phyloP scores from a whole-genome alignment of 2,888 invertebrate genomes.

The Bruchidius siliquastri region DNA sequence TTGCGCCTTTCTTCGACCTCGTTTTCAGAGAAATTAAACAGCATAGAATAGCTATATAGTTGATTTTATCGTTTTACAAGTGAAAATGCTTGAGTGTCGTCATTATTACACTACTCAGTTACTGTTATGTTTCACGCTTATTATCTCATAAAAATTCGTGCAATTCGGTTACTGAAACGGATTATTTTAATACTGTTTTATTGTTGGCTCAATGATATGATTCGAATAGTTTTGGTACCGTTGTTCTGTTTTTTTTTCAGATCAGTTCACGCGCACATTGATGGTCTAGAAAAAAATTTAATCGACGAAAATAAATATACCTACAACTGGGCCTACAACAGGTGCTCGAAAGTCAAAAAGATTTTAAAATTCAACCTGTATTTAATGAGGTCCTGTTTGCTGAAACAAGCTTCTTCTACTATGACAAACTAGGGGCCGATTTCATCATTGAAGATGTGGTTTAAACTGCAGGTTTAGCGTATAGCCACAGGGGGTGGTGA shows the following conservation, averaged over 20 bases:
- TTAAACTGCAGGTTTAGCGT: too few relatives aligned
- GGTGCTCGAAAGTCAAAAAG: too few relatives aligned
- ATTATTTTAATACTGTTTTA: not conserved
- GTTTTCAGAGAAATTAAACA: constrained; percentile 44
- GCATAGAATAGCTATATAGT: constrained; percentile 24
- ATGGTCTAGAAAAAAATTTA: not conserved
- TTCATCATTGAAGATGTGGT: too few relatives aligned
- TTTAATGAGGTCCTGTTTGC: too few relatives aligned
- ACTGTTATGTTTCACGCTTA: constrained; percentile 1
- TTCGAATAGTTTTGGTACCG: not conserved
- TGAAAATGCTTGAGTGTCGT: constrained; percentile 16
- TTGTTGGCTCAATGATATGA: not conserved
- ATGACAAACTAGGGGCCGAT: too few relatives aligned
- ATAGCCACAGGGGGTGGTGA: too few relatives aligned
- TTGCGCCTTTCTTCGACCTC: constrained; percentile 45
- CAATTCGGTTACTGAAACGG: not conserved
- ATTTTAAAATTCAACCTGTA: too few relatives aligned
- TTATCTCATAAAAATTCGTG: not conserved
- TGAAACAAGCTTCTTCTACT: too few relatives aligned
- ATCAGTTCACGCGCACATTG: not conserved
- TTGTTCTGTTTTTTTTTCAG: not conserved
- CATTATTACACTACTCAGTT: constrained; percentile 6
- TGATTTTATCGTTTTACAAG: constrained; percentile 20
- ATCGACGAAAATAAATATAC: not conserved
- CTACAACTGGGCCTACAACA: too few relatives aligned